These are phyloP conservation scores for Neoascia interrupta DNA, from an alignment of 2,888 invertebrate genomes.

Conservation along the genomic window DNA sequence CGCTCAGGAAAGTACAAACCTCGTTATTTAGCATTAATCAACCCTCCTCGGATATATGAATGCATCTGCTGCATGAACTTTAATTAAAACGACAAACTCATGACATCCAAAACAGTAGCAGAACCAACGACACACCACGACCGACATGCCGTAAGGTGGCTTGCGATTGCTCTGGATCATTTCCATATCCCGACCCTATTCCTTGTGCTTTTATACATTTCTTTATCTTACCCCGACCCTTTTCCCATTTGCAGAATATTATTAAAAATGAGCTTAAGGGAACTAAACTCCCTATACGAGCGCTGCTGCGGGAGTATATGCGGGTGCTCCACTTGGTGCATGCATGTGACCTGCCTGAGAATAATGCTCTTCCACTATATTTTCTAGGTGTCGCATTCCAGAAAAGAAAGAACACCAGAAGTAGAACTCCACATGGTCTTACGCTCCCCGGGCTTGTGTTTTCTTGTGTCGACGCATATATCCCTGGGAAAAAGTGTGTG, in stretches of 20 bases:
- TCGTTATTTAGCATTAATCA: constrained; percentile 32
- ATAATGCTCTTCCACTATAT: constrained; percentile 18
- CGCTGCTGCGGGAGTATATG: constrained; percentile 9
- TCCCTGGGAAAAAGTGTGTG: background rate
- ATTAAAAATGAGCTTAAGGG: constrained; percentile 43
- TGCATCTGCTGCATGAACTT: constrained; percentile 33
- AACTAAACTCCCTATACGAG: constrained; percentile 46
- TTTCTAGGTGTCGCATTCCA: constrained; percentile 39
- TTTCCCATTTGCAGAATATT: constrained; percentile 39
- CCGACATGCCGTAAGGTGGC: constrained; percentile 30
- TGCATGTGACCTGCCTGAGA: constrained; percentile 56
- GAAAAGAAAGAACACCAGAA: constrained; percentile 6
- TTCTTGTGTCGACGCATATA: constrained; percentile 40
- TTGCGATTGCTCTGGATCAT: constrained; percentile 48
- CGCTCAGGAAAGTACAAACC: constrained; percentile 1
- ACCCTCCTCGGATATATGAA: background rate
- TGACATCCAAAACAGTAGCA: constrained; percentile 47
- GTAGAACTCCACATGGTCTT: constrained; percentile 2
- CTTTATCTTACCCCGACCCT: background rate
- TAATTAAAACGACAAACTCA: constrained; percentile 61
- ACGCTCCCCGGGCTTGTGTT: constrained; percentile 17
- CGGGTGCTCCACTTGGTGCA: background rate
- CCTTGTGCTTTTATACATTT: background rate
- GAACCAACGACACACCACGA: constrained; percentile 18
- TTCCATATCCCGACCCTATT: constrained; percentile 40